These are phyloP conservation scores for Lordiphosa stackelbergi DNA, from an alignment of 1,140 invertebrate genomes.

Conservation along the genomic window DNA sequence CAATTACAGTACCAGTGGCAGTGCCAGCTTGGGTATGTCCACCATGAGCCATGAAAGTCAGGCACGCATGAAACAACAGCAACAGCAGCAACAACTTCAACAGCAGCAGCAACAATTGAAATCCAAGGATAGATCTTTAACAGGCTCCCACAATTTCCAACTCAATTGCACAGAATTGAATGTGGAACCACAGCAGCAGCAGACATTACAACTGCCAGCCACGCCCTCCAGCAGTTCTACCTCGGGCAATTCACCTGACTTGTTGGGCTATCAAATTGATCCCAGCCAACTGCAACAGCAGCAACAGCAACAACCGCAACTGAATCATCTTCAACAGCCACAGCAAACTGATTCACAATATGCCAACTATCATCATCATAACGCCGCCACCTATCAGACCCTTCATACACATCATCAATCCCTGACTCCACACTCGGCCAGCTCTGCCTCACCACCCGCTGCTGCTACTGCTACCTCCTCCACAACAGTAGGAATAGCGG, in stretches of 20 bases:
- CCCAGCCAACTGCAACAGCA: constrained; percentile 32
- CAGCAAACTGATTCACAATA: constrained; percentile 50
- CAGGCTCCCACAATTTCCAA: constrained; percentile 24
- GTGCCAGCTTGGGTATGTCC: constrained; percentile 57
- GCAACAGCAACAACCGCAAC: constrained; percentile 47
- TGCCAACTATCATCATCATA: constrained; percentile 27
- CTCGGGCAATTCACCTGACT: constrained; percentile 65
- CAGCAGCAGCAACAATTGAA: constrained; percentile 39
- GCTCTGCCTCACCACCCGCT: constrained; percentile 33
- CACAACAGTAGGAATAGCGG: constrained; percentile 4
- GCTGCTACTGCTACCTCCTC: constrained; percentile 15
- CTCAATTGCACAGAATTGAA: constrained; percentile 46
- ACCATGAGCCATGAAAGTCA: constrained; percentile 74
- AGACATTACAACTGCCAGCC: constrained; percentile 44
- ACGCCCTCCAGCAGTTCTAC: constrained; percentile 59
- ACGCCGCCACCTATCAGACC: constrained; percentile 48
- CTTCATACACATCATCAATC: constrained; percentile 42
- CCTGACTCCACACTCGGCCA: constrained; percentile 47
- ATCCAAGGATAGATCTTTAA: constrained; percentile 34
- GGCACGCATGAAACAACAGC: constrained; percentile 72
- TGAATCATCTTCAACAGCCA: constrained; percentile 25
- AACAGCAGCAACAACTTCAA: constrained; percentile 47
- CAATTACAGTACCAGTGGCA: constrained; percentile 47
- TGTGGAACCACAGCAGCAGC: constrained; percentile 48
- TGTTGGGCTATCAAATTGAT: constrained; percentile 55